Conservation (phyloP, 2,113 vertebrate species). For the Rafetus swinhoei region DNA sequence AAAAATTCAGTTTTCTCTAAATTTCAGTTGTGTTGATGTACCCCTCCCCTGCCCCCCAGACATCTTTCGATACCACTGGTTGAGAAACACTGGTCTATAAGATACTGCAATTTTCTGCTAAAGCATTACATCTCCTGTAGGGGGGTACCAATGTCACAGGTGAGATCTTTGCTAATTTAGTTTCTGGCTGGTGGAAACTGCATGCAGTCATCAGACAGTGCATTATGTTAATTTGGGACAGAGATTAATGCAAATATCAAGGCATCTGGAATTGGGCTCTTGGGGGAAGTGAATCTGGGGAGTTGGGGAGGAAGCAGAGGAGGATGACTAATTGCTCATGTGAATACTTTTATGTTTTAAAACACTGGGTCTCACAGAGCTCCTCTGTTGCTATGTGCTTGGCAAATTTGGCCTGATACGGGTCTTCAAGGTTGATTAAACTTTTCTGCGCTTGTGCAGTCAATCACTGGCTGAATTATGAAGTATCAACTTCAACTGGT, state of each 20-base stretch:
- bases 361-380: conserved; percentile 6
- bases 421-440: fast-evolving
- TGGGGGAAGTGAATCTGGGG: neutral
- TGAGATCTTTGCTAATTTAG: neutral
- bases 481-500: no score
- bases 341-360: neutral
- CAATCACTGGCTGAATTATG: neutral
- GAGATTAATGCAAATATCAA: neutral
- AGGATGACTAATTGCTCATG: conserved; percentile 43
- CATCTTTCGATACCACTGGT: no score
- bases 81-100: neutral
- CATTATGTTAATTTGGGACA: neutral
- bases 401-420: fast-evolving
- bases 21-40: no score
- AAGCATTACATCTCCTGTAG: fast-evolving
- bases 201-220: neutral
- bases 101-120: fast-evolving
- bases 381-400: neutral
- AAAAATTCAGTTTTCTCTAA: no score
- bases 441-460: neutral
- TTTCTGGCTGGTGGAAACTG: neutral
- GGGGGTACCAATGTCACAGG: neutral
- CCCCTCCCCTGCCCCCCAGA: no score
- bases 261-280: conserved; percentile 65
- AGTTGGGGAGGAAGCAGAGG: conserved; percentile 30